Evolutionary conservation across 1,140 invertebrate genomes (phyloP).

Genomic region (Drosophila ficusphila): DNA sequence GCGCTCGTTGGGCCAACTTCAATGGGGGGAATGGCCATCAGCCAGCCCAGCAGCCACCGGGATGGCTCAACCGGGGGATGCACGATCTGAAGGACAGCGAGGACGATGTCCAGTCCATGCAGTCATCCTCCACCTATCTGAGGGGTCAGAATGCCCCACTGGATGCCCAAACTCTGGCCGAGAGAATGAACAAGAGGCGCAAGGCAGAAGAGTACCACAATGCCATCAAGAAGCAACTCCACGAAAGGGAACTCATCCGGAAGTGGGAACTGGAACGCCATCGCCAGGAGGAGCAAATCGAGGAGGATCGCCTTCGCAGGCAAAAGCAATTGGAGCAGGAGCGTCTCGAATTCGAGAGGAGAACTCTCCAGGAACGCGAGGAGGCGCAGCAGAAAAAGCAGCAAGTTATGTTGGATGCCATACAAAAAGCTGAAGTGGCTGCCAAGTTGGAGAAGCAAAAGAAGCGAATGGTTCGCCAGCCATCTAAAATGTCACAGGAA

Average conservation of each 20-base stretch:
- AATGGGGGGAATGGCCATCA: conserved; percentile 25
- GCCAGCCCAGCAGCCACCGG: conserved; percentile 45
- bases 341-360: conserved; percentile 85
- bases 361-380: conserved; percentile 85
- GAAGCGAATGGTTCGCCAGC: conserved; percentile 59
- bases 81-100: conserved; percentile 81
- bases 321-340: conserved; percentile 87
- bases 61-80: conserved; percentile 73
- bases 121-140: conserved; percentile 85
- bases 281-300: conserved; percentile 86
- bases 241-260: conserved; percentile 86
- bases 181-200: conserved; percentile 87
- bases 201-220: conserved; percentile 88
- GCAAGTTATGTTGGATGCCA: conserved; percentile 85
- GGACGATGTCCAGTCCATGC: conserved; percentile 81
- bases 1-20: conserved; percentile 87
- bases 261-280: conserved; percentile 86
- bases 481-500: conserved; percentile 13
- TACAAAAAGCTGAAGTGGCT: conserved; percentile 85
- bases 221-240: conserved; percentile 88
- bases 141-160: conserved; percentile 88
- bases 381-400: conserved; percentile 85
- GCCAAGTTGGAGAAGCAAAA: conserved; percentile 85
- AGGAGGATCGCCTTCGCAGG: conserved; percentile 86
- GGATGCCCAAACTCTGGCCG: conserved; percentile 86